Evolutionary conservation across 2,888 invertebrate genomes (phyloP), one percentile per base, ranked within the genome.

Genomic region (Myopa tessellatipennis): DNA sequence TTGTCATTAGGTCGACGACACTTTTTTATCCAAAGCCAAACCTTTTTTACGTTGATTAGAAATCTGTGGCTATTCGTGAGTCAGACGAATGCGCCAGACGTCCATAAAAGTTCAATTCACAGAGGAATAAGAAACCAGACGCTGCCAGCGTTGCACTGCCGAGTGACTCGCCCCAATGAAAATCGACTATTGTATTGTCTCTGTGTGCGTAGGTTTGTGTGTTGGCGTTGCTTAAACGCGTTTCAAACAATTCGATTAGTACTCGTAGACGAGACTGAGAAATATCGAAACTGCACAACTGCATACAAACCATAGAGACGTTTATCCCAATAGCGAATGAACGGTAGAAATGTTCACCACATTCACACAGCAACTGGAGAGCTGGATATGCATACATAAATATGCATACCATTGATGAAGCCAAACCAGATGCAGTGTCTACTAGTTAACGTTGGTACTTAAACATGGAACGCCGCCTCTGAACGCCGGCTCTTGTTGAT

Each of bases 301-400:
- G 26, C 5, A 34, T 55, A 70, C 36, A 55, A 36, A 16, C 7
- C 16, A 36, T 36, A 14, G 6, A 45, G 7, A 45, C 45, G 45
- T 45, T 45, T 45, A 45, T 45, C 45, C 45, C 45, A 6, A 61
- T 14, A 45, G 36, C 38, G 55, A 74, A 52, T 55, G 74, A 74
- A 74, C 65, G 74, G 74, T 74, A 67, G 55, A 67, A 67, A 52
- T 74, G 65, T 67, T 74, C 55, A 52, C 74, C 74, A 55, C 74
- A 34, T 68, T 74, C 52, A 65, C 34, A 68, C 74, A 55, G 52
- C 52, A 34, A 70, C 70, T 34, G 36, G 50, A 16, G 58, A 38
- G 38, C 26, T 26, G 26, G 26, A 26, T 26, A 26, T 26, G 26
- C 26, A 26, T 26, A 26, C 26, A 26, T 26, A 26, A 26, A 26